Conservation (phyloP, 2,888 invertebrate species). For the Megaustenia siamemsis region DNA sequence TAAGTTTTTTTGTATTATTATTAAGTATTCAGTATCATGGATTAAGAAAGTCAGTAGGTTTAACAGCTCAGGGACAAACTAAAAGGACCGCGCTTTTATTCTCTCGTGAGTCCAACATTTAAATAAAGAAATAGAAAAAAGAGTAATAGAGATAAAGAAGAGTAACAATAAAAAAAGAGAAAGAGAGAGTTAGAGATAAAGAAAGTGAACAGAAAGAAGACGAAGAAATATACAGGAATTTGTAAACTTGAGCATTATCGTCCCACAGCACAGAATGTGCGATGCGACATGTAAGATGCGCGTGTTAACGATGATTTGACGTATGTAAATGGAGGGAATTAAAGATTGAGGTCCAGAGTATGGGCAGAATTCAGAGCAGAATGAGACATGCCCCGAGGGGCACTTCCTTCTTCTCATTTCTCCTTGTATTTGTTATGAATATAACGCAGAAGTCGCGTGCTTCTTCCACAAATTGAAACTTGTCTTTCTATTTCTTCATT, state of each 20-base stretch:
- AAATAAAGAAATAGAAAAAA: too few relatives aligned
- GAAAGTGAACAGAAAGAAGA: not conserved
- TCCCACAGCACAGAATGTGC: too few relatives aligned
- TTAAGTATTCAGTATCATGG: too few relatives aligned
- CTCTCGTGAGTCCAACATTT: too few relatives aligned
- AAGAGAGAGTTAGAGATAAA: too few relatives aligned
- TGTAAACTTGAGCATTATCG: not conserved
- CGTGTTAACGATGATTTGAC: not conserved
- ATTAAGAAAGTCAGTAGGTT: too few relatives aligned
- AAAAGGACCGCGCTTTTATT: too few relatives aligned
- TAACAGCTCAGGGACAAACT: too few relatives aligned
- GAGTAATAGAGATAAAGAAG: too few relatives aligned
- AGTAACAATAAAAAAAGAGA: too few relatives aligned
- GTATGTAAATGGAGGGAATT: not conserved
- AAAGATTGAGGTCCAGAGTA: not conserved
- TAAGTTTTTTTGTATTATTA: too few relatives aligned
- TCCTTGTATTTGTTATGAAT: not conserved
- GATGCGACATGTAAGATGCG: not conserved
- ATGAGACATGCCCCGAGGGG: not conserved
- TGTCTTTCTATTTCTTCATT: not conserved
- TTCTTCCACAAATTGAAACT: too few relatives aligned
- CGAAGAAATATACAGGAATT: not conserved
- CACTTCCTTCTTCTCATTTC: not conserved
- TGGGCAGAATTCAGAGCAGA: not conserved
- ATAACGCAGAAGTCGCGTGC: not conserved